Percentiles rank a stretch among this genome's conserved stretches.
Evolutionary conservation across 1,140 invertebrate genomes (phyloP).

Genomic region (Apolygus lucorum): DNA sequence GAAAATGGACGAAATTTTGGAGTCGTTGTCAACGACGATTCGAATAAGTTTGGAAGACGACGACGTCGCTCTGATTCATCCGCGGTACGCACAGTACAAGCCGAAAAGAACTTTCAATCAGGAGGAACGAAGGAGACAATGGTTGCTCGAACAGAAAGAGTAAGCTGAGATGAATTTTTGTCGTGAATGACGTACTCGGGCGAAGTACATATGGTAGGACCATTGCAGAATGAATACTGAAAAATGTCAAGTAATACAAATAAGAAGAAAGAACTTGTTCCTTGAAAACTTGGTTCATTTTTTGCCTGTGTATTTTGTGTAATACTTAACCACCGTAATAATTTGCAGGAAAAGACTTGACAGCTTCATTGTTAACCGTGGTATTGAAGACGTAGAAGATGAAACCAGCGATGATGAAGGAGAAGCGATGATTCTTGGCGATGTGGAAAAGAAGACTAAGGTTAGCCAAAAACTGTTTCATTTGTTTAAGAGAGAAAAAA

Average conservation of each 20-base stretch:
- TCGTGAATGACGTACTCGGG: neutral
- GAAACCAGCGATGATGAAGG: neutral
- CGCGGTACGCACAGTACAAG: slow-evolving; percentile 9
- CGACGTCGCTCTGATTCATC: slow-evolving; percentile 1
- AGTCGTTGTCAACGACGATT: neutral
- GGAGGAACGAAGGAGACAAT: neutral
- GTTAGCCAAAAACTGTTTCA: too few species aligned
- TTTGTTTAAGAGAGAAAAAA: too few species aligned
- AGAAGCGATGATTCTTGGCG: neutral
- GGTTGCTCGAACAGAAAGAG: neutral
- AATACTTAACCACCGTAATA: neutral
- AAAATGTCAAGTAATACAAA: neutral
- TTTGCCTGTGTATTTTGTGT: neutral
- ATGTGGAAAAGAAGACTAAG: neutral
- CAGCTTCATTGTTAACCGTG: neutral
- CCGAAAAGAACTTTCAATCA: neutral
- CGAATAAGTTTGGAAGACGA: slow-evolving; percentile 3
- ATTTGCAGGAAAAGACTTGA: neutral
- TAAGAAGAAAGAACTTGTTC: neutral
- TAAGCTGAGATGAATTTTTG: neutral
- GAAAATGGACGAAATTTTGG: slow-evolving; percentile 1
- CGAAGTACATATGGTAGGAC: neutral
- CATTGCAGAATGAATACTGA: neutral
- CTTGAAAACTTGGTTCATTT: neutral
- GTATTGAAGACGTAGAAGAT: neutral